These are phyloP conservation scores for Alligator mississippiensis DNA, from an alignment of 2,113 vertebrate genomes.

Conservation along the genomic window DNA sequence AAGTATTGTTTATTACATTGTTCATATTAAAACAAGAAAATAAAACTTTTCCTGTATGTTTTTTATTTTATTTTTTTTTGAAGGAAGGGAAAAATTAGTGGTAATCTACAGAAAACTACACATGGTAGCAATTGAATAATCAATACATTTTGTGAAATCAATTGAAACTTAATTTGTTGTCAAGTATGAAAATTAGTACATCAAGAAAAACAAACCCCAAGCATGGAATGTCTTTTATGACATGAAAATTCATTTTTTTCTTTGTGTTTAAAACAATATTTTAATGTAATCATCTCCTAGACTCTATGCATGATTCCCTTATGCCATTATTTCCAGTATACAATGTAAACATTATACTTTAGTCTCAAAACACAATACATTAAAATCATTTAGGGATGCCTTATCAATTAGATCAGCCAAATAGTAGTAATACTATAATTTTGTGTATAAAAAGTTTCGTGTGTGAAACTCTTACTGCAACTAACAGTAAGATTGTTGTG, in stretches of 20 bases:
- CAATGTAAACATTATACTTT: background rate
- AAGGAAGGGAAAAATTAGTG: background rate
- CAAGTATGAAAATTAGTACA: background rate
- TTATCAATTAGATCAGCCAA: rapidly evolving
- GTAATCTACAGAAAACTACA: background rate
- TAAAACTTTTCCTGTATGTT: too few species aligned
- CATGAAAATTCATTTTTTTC: background rate
- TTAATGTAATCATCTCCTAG: background rate
- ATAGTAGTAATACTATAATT: background rate
- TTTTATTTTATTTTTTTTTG: too few species aligned
- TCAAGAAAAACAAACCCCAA: background rate
- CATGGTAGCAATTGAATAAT: background rate
- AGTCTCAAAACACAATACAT: background rate
- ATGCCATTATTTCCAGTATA: background rate
- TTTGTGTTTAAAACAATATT: background rate
- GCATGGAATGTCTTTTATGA: background rate
- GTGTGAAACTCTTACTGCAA: background rate
- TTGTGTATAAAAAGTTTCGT: background rate
- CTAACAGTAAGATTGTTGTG: background rate
- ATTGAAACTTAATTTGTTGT: background rate
- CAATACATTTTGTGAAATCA: background rate
- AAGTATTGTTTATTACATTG: too few species aligned
- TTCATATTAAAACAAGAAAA: too few species aligned
- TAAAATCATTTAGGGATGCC: background rate
- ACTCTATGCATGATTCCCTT: background rate